These are phyloP conservation scores for Hemiscyllium ocellatum DNA, from an alignment of 2,113 vertebrate genomes.

Conservation along the genomic window DNA sequence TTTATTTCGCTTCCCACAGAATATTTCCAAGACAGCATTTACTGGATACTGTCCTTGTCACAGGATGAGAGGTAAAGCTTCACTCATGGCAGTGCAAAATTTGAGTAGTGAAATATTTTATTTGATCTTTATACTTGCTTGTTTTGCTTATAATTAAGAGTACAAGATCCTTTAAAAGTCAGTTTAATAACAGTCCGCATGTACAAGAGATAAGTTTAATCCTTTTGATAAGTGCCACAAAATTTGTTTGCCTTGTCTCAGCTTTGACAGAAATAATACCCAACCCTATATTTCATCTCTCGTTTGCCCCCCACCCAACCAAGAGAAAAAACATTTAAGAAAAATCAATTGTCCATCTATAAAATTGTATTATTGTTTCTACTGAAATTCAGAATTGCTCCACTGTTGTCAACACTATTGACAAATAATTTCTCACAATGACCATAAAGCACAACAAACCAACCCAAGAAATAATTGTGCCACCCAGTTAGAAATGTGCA, in stretches of 20 bases:
- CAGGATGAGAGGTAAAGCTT: neutral
- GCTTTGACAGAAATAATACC: neutral
- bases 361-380: constrained; percentile 21
- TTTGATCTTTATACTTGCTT: neutral
- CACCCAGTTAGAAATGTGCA: constrained; percentile 34
- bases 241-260: neutral
- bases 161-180: neutral
- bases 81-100: constrained; percentile 1
- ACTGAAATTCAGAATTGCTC: neutral
- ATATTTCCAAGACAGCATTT: neutral
- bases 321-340: neutral
- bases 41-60: neutral
- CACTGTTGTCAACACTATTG: neutral
- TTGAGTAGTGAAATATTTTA: neutral
- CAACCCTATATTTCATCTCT: neutral
- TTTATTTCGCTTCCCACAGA: neutral
- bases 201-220: constrained; percentile 1
- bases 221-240: neutral
- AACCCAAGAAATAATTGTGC: constrained; percentile 29
- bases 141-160: constrained; percentile 10
- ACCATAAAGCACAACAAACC: constrained; percentile 33
- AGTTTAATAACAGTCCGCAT: neutral
- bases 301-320: too few relatives aligned
- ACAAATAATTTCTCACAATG: constrained; percentile 23
- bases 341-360: neutral